A percentile compares a stretch with the other conserved stretches of the same genome.
Evolutionary conservation across 2,888 invertebrate species (phyloP).

Genomic region (Standfussiana lucernea): DNA sequence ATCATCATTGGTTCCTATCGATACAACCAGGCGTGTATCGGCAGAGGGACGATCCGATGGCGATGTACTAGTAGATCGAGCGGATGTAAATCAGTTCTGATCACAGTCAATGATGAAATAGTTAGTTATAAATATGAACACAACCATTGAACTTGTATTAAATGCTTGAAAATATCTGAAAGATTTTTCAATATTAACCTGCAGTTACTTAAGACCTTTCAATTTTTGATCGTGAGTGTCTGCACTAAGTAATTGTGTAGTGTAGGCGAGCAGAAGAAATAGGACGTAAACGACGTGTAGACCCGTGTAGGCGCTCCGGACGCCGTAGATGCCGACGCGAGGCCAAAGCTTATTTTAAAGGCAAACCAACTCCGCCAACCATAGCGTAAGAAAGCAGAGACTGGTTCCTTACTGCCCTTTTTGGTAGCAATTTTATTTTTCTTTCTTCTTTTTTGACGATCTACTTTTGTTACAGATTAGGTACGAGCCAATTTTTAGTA

Average conservation of each 20-base stretch:
- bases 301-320: not conserved
- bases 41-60: not conserved
- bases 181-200: not conserved
- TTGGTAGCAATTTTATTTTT: not conserved
- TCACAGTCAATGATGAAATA: not conserved
- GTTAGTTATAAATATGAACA: not conserved
- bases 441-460: not conserved
- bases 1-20: not conserved
- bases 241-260: not conserved
- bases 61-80: no score
- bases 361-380: not conserved
- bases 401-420: not conserved
- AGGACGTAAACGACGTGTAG: not conserved
- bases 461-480: conserved; percentile 32
- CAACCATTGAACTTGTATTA: not conserved
- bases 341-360: not conserved
- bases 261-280: not conserved
- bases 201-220: not conserved
- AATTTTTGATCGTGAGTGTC: not conserved
- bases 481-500: conserved; percentile 22
- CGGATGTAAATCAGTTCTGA: no score
- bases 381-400: not conserved
- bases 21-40: not conserved
- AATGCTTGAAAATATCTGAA: not conserved
- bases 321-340: not conserved